A percentile compares a stretch with the other conserved stretches of the same genome.
Conservation (phyloP, 2,797 vertebrate genomes). For the Gallinago solitaria region DNA sequence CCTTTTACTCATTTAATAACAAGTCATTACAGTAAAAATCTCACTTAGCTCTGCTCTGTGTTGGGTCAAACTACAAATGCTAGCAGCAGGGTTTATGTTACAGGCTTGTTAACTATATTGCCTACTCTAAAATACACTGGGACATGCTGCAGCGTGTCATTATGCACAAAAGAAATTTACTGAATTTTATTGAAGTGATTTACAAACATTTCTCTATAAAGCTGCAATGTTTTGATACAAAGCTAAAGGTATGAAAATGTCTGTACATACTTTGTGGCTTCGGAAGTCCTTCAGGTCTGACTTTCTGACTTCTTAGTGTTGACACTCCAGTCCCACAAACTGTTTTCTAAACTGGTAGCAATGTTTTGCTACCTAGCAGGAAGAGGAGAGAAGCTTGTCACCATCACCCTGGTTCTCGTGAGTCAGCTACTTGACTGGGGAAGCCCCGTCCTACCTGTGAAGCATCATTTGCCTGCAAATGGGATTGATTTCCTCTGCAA, state of each 20-base stretch:
- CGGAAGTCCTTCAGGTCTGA: neutral
- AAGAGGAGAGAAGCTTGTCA: neutral
- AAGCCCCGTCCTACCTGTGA: neutral
- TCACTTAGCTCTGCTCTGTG: neutral
- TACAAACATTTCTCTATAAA: accelerated
- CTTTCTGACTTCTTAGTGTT: neutral
- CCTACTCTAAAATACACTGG: neutral
- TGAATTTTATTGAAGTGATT: neutral
- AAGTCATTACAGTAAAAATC: neutral
- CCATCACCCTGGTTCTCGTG: neutral
- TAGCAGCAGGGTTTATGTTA: neutral
- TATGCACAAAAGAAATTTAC: neutral
- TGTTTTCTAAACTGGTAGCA: neutral
- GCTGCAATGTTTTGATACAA: neutral
- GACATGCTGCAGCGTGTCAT: accelerated
- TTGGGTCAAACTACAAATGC: neutral
- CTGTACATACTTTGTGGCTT: neutral
- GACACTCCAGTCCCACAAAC: neutral
- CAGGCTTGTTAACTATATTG: neutral
- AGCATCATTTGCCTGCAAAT: neutral
- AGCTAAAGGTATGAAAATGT: neutral
- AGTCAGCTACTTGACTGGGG: neutral
- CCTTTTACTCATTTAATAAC: neutral
- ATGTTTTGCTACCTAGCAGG: neutral
- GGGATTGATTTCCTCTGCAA: neutral